Percentiles rank a stretch among this genome's conserved stretches.
Evolutionary conservation across 2,797 vertebrate species (phyloP).

Genomic region (Menidia menidia): DNA sequence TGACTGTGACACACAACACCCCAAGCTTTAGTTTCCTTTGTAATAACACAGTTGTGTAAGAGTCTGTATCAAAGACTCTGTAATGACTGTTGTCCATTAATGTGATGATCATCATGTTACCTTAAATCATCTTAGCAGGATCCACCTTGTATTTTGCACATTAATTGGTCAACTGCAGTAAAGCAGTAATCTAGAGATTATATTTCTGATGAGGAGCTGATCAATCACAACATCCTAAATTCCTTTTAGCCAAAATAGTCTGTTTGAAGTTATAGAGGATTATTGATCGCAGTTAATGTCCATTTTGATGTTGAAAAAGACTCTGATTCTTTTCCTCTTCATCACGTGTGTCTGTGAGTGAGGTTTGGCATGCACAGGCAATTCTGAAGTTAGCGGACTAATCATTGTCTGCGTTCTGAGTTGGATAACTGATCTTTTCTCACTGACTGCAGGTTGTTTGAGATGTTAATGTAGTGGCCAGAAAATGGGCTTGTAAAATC

Average conservation of each 20-base stretch:
- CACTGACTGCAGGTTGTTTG: background rate
- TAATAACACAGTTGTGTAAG: background rate
- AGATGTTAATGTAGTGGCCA: constrained; percentile 1
- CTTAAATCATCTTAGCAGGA: constrained; percentile 48
- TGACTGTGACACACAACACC: constrained; percentile 17
- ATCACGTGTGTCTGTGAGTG: no score
- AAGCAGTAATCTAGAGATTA: constrained; percentile 2
- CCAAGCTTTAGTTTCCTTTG: background rate
- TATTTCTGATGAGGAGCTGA: background rate
- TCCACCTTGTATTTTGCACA: constrained; percentile 40
- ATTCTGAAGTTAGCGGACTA: background rate
- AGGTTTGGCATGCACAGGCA: background rate
- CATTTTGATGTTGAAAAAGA: background rate
- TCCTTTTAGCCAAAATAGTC: background rate
- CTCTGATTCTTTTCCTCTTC: background rate
- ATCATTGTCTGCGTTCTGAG: background rate
- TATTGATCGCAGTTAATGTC: background rate
- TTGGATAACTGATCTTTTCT: no score
- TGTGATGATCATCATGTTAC: constrained; percentile 46
- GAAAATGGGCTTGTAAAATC: constrained; percentile 7
- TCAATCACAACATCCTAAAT: background rate
- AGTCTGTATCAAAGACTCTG: constrained; percentile 30
- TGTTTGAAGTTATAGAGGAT: background rate
- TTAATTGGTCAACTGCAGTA: constrained; percentile 40
- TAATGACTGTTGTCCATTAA: constrained; percentile 46